A percentile compares a stretch with the other conserved stretches of the same genome.
phyloP scores from a whole-genome alignment of 2,888 invertebrate species.

The Phorcus lineatus region DNA sequence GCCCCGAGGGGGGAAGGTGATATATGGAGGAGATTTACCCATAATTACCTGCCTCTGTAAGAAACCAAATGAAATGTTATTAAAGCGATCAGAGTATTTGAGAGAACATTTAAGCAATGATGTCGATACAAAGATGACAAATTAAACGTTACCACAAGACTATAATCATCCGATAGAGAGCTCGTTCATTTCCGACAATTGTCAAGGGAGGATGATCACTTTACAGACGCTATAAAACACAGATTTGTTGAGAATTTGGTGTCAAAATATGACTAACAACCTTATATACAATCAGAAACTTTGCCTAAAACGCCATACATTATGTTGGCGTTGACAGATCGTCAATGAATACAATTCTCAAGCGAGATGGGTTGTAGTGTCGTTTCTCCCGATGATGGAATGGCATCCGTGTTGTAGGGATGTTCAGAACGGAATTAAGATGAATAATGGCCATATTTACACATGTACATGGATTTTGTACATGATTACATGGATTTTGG shows the following conservation, averaged over 20 bases:
- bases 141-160: background rate
- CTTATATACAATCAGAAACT: conserved; percentile 20
- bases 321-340: background rate
- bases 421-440: too few species aligned
- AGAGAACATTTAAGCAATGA: background rate
- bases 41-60: background rate
- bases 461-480: too few species aligned
- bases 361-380: background rate
- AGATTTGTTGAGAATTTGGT: background rate
- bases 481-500: too few species aligned
- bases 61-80: conserved; percentile 18
- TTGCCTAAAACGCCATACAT: conserved; percentile 10
- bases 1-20: conserved; percentile 6
- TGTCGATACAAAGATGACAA: background rate
- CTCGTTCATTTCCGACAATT: background rate
- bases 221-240: conserved; percentile 16
- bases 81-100: background rate
- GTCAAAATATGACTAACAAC: conserved; percentile 20
- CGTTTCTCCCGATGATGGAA: too few species aligned
- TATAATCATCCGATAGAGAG: conserved; percentile 4
- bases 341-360: background rate
- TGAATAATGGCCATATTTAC: too few species aligned
- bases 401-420: too few species aligned
- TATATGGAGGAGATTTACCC: conserved; percentile 3
- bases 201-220: background rate